Conservation (phyloP, 2,888 invertebrate genomes). For the Euplexia lucipara region DNA sequence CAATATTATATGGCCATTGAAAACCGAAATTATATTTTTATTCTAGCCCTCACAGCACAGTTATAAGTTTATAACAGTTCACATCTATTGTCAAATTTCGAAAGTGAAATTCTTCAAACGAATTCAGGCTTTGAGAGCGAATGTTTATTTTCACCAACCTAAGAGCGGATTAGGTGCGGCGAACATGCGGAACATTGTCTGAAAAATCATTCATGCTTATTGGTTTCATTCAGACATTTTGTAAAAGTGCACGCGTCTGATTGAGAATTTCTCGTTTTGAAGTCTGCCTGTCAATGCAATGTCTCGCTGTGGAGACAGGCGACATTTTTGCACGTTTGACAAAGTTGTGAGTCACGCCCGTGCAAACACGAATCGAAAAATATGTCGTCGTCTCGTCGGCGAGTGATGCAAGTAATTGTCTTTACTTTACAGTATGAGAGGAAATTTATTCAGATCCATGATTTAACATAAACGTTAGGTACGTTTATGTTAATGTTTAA, state of each 20-base stretch:
- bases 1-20: not conserved
- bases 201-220: conserved; percentile 43
- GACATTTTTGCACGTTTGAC: conserved; percentile 80
- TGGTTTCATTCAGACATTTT: conserved; percentile 47
- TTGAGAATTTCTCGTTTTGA: conserved; percentile 39
- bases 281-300: conserved; percentile 29
- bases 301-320: conserved; percentile 52
- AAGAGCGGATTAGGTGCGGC: conserved; percentile 43
- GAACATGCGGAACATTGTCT: conserved; percentile 43
- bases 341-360: conserved; percentile 58
- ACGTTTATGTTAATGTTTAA: conserved; percentile 2
- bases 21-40: conserved; percentile 20
- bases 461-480: conserved; percentile 8
- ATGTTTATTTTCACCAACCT: conserved; percentile 60
- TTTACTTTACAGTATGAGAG: conserved; percentile 22
- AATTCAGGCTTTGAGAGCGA: conserved; percentile 53
- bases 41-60: conserved; percentile 8
- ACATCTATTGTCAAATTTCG: conserved; percentile 64
- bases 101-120: conserved; percentile 69
- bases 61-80: conserved; percentile 50
- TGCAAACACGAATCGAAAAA: conserved; percentile 54
- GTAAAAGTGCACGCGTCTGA: conserved; percentile 41
- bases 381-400: conserved; percentile 32
- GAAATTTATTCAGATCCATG: conserved; percentile 23
- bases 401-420: conserved; percentile 40